These are phyloP conservation scores for Brachionus paranguensis DNA, from an alignment of 1,140 invertebrate species.

Conservation along the genomic window DNA sequence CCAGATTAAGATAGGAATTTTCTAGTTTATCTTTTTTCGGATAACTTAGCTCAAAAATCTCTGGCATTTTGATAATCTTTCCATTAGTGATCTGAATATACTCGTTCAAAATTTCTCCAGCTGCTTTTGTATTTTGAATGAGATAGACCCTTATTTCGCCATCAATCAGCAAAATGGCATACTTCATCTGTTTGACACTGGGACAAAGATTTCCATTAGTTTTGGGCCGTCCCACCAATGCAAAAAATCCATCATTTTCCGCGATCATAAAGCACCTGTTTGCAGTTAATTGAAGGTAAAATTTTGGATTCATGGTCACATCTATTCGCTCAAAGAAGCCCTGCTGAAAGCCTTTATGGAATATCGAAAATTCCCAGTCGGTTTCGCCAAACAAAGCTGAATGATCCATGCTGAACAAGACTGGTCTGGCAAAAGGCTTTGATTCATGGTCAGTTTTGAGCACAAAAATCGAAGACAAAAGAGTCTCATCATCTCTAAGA, in stretches of 20 bases:
- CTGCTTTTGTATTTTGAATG: not conserved
- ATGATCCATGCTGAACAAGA: conserved; percentile 11
- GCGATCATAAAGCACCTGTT: not conserved
- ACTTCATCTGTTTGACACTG: conserved; percentile 4
- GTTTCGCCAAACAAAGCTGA: not conserved
- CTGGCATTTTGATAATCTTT: conserved; percentile 16
- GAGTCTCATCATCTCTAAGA: not conserved
- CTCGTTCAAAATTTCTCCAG: not conserved
- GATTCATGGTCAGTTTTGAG: conserved; percentile 11
- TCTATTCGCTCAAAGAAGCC: not conserved
- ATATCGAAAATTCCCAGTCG: not conserved
- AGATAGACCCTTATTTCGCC: conserved; percentile 6
- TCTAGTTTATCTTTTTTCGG: not conserved
- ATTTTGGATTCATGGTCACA: not conserved
- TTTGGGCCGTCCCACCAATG: not conserved
- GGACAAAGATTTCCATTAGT: not conserved
- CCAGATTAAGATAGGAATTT: conserved; percentile 1
- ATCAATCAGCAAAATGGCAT: conserved; percentile 10
- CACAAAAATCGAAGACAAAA: conserved; percentile 29
- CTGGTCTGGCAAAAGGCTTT: not conserved
- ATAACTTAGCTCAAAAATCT: not conserved
- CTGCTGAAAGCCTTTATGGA: not conserved
- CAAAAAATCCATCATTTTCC: not conserved
- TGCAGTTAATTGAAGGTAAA: not conserved
- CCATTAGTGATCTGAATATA: conserved; percentile 13